phyloP scores from a whole-genome alignment of 2,113 vertebrate genomes.

The Chroicocephalus ridibundus region DNA sequence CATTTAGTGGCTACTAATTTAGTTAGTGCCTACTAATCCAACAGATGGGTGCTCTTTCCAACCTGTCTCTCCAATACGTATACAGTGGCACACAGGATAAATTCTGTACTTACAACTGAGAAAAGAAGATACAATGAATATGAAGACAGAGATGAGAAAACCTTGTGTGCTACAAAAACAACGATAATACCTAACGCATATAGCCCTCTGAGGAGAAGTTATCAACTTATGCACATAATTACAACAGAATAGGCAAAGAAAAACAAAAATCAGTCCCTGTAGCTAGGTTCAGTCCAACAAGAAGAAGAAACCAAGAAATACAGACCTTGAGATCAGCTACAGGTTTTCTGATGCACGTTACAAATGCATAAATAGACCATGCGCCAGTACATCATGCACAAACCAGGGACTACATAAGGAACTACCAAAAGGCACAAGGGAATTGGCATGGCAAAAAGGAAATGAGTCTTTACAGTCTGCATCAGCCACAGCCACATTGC shows the following conservation, averaged over 20 bases:
- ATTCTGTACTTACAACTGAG: not conserved
- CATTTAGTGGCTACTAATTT: not conserved
- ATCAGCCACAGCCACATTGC: slow-evolving; percentile 7
- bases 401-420: not conserved
- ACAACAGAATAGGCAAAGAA: not conserved
- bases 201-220: slow-evolving; percentile 1
- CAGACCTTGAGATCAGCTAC: not conserved
- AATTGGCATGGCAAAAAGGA: slow-evolving; percentile 13
- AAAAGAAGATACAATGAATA: not conserved
- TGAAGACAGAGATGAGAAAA: slow-evolving; percentile 7
- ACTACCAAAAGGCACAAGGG: slow-evolving; percentile 23
- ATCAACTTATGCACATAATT: slow-evolving; percentile 15
- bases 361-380: not conserved
- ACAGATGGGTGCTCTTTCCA: not conserved
- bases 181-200: not conserved
- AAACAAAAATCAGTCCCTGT: not conserved
- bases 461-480: not conserved
- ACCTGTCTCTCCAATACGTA: not conserved
- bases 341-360: not conserved
- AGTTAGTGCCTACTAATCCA: not conserved
- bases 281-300: slow-evolving; percentile 4
- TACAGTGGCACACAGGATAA: not conserved
- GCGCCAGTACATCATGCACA: not conserved
- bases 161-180: not conserved
- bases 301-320: not conserved